Conservation (phyloP, 23 tunicate species). For the Phallusia fumigata region DNA sequence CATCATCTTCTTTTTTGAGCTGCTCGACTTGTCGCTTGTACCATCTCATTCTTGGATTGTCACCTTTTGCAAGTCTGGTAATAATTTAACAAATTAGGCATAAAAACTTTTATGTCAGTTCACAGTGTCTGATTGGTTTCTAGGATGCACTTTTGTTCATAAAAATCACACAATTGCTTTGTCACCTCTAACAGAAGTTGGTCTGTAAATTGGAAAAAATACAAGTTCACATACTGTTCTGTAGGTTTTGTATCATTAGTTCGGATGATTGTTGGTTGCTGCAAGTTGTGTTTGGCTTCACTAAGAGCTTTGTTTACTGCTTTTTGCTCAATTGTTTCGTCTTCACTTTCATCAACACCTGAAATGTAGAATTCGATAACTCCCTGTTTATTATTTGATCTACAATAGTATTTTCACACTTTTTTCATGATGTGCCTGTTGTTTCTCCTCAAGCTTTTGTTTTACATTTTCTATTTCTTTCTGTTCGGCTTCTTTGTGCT, state of each 20-base stretch:
- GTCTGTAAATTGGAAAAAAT: too few relatives aligned
- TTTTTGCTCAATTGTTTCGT: constrained; percentile 23
- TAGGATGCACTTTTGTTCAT: too few relatives aligned
- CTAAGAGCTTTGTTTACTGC: constrained; percentile 36
- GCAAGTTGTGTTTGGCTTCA: constrained; percentile 31
- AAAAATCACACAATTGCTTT: too few relatives aligned
- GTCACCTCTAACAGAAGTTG: too few relatives aligned
- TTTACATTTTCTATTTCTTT: constrained; percentile 44
- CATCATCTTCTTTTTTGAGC: constrained; percentile 31
- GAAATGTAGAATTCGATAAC: neutral
- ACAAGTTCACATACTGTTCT: neutral
- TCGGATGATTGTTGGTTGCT: constrained; percentile 37
- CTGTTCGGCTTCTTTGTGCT: constrained; percentile 67
- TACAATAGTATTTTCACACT: constrained; percentile 7
- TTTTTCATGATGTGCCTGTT: constrained; percentile 37
- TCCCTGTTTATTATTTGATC: too few relatives aligned
- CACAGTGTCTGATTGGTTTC: too few relatives aligned
- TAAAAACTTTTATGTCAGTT: too few relatives aligned
- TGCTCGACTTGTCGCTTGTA: constrained; percentile 63
- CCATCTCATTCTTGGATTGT: constrained; percentile 80
- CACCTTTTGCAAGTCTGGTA: constrained; percentile 21
- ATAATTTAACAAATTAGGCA: too few relatives aligned
- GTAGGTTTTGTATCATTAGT: constrained; percentile 19
- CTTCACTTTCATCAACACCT: constrained; percentile 26
- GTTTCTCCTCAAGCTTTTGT: constrained; percentile 16